Evolutionary conservation across 2,113 vertebrate species (phyloP).

Genomic region (Peromyscus californicus): DNA sequence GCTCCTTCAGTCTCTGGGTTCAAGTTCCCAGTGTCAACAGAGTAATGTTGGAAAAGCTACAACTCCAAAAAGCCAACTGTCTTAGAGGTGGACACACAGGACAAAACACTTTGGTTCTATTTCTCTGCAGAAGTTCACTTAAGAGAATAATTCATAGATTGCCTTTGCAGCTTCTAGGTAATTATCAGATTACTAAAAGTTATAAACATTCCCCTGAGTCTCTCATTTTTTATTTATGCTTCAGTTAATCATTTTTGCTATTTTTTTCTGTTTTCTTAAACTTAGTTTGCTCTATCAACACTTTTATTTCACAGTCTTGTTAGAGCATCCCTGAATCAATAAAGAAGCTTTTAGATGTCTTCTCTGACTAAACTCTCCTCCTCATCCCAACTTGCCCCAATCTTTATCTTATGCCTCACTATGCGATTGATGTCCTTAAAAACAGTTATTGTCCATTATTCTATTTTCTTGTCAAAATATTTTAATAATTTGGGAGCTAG

Average conservation of each 20-base stretch:
- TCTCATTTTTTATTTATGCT: background rate
- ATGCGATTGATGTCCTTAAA: background rate
- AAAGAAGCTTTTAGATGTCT: background rate
- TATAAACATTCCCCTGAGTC: background rate
- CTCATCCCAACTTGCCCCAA: background rate
- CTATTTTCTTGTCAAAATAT: background rate
- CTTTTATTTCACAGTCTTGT: background rate
- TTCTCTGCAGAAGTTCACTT: background rate
- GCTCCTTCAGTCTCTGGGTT: background rate
- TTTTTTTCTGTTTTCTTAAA: background rate
- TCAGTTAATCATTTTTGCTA: background rate
- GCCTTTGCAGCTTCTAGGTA: background rate
- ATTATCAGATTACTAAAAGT: background rate
- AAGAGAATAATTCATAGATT: background rate
- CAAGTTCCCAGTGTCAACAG: background rate
- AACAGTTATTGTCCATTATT: background rate
- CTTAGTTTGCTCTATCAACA: background rate
- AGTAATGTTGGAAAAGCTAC: background rate
- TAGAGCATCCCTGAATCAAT: no score
- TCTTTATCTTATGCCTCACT: background rate
- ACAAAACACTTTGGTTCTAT: background rate
- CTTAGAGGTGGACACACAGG: background rate
- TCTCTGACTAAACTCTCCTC: background rate
- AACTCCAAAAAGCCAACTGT: background rate
- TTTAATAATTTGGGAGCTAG: no score